Base-by-base conservation (phyloP, 2,888 invertebrate genomes). In the Cephus runcator region DNA sequence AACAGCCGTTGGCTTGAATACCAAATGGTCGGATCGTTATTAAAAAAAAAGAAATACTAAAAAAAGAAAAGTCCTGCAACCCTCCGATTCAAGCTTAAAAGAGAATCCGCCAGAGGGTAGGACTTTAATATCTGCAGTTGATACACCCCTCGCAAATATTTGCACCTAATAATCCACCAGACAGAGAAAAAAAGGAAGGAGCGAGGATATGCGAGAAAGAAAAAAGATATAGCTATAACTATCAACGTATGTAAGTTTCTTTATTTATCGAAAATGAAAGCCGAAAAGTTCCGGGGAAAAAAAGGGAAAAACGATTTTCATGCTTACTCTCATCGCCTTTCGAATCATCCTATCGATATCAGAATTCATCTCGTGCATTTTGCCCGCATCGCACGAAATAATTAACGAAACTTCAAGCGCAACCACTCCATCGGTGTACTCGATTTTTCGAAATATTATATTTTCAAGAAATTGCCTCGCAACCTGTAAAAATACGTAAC, bases 101-200 rank as follows among this genome's bases (percentile, higher is more conserved):
- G 15, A n/a, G 69, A 69, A 11, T 12, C 12, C 69, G 69, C 69
- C n/a, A 33, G n/a, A 33, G 15, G 69, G 69, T 69, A 33, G 69
- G 69, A 69, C 69, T 69, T 69, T 33, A 69, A 69, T 69, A 69
- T 69, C 69, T 69, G n/a, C 69, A 69, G 69, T 69, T 69, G 69
- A 69, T 69, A 69, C 69, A 69, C n/a, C 69, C 40, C 69, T n/a
- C n/a, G 69, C 15, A 69, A 69, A 69, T 69, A 69, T 69, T 69
- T 69, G n/a, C n/a, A 40, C 40, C 40, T 40, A 40, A 40, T 40
- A 40, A 40, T 40, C n/a, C 69, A 12, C 69, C 9, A 69, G 33
- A 12, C n/a, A 69, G 12, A 69, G 31, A 34, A 34, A 34, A 34
- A 11, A 15, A 15, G 11, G n/a, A 33, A 15, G 4, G 69, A n/a